phyloP scores from a whole-genome alignment of 2,888 invertebrate species.

The Chesias legatella region DNA sequence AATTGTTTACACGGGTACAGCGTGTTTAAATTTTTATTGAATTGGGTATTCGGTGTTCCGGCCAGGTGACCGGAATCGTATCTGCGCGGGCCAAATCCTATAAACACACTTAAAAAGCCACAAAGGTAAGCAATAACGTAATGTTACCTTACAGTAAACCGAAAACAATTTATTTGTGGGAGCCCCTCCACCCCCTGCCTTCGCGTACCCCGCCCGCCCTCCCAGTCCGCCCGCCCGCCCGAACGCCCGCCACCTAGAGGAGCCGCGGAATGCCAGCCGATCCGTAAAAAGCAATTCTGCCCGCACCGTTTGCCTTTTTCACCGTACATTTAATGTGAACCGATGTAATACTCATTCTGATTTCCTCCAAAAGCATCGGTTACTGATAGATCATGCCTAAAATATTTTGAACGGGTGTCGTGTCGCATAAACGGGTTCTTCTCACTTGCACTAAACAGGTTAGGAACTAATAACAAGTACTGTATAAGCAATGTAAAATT shows the following conservation, averaged over 20 bases:
- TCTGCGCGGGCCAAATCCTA: constrained; percentile 41
- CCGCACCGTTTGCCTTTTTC: constrained; percentile 69
- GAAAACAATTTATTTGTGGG: constrained; percentile 70
- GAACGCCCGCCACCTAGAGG: constrained; percentile 37
- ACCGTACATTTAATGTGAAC: constrained; percentile 70
- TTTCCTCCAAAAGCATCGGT: constrained; percentile 31
- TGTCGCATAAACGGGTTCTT: too few relatives aligned
- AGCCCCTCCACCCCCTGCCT: constrained; percentile 27
- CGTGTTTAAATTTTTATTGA: constrained; percentile 29
- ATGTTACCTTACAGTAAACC: constrained; percentile 63
- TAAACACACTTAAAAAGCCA: constrained; percentile 63
- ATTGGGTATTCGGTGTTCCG: constrained; percentile 25
- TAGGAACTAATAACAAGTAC: too few relatives aligned
- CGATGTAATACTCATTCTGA: constrained; percentile 59
- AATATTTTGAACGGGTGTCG: too few relatives aligned
- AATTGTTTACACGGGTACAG: constrained; percentile 11
- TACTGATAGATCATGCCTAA: constrained; percentile 21
- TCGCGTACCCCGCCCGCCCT: constrained; percentile 37
- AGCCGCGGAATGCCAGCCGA: constrained; percentile 65
- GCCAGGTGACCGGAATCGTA: constrained; percentile 20
- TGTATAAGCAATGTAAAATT: too few relatives aligned
- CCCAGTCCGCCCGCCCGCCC: too few relatives aligned
- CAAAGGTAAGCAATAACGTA: constrained; percentile 67
- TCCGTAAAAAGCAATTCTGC: constrained; percentile 76
- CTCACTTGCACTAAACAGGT: too few relatives aligned